Evolutionary conservation across 1,140 invertebrate species (phyloP), one percentile per base, ranked within the genome.

Genomic region (Zaprionus vittiger): DNA sequence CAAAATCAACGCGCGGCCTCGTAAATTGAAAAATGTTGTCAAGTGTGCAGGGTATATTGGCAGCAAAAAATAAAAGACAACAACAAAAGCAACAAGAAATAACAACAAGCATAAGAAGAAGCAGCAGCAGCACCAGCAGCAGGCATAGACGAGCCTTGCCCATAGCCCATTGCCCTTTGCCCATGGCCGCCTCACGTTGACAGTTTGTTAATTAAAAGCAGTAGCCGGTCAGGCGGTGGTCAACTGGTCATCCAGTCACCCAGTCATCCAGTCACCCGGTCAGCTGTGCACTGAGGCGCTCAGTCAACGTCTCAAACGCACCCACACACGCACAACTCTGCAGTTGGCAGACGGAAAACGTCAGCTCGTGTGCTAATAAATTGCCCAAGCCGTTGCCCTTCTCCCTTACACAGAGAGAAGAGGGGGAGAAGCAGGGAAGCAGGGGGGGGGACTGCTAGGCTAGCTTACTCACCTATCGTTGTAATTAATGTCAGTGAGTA

Each of bases 401-500:
- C 20, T 2, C n/a, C 7, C n/a, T 7, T 17, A 0, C n/a, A 47
- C 7, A 7, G 2, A 5, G 28, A 28, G 26, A 28, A 44, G 14
- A n/a, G 14, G 0, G 1, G 4, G 38, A 1, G 14, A 41, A 60
- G 7, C 14, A 26, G 3, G 22, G 20, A 22, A 9, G 17, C 2
- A 24, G 9, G 41, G 31, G 14, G 28, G 44, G 14, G 26, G 44
- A 28, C n/a, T 41, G 12, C 17, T 24, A 52, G 26, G 20, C 11
- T 65, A 52, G 47, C 20, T 52, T 24, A 94, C 95, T 96, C 93
- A 99, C 98, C 98, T 83, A 99, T 99, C 59, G 98, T 99, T 4
- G 98, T 99, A 77, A 99, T 98, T 55, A 99, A 95, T 28, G 98
- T 99, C 55, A 99, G 94, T 17, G 98, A 98, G 93, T 99, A 99